These are phyloP conservation scores for Frieseomelitta varia DNA, from an alignment of 1,140 invertebrate genomes.

Conservation along the genomic window DNA sequence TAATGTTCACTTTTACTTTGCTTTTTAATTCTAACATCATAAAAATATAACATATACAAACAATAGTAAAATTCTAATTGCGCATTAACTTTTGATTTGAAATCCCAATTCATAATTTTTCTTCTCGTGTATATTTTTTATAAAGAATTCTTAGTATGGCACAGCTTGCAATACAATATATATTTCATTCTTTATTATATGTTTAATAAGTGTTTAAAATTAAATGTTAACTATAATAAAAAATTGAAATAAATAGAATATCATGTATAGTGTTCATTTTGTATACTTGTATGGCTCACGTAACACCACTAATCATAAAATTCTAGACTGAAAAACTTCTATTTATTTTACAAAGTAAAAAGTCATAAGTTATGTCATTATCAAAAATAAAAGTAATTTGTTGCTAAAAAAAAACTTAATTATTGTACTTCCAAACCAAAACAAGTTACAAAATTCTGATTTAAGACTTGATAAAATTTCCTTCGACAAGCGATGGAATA, in stretches of 20 bases:
- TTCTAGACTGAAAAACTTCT: neutral
- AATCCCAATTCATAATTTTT: neutral
- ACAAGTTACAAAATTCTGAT: constrained; percentile 16
- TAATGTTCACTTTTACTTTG: neutral
- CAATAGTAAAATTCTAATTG: neutral
- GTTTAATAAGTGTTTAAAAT: constrained; percentile 5
- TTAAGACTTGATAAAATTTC: constrained; percentile 28
- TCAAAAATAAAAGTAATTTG: constrained; percentile 1
- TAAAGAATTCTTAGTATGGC: neutral
- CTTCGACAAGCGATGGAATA: constrained; percentile 25
- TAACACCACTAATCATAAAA: constrained; percentile 8
- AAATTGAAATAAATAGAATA: neutral
- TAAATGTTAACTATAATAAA: neutral
- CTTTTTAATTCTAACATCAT: neutral
- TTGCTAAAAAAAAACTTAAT: neutral
- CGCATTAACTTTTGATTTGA: neutral
- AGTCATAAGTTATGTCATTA: constrained; percentile 9
- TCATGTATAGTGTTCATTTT: neutral
- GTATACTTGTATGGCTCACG: neutral
- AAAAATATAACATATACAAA: neutral
- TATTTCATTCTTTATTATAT: neutral
- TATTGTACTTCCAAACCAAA: neutral
- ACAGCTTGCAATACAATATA: neutral
- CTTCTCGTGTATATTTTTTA: too few relatives aligned
- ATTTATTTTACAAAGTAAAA: constrained; percentile 21